A percentile compares a stretch with the other conserved stretches of the same genome.
Conservation (phyloP, 2,797 vertebrate genomes). For the Luscinia luscinia region DNA sequence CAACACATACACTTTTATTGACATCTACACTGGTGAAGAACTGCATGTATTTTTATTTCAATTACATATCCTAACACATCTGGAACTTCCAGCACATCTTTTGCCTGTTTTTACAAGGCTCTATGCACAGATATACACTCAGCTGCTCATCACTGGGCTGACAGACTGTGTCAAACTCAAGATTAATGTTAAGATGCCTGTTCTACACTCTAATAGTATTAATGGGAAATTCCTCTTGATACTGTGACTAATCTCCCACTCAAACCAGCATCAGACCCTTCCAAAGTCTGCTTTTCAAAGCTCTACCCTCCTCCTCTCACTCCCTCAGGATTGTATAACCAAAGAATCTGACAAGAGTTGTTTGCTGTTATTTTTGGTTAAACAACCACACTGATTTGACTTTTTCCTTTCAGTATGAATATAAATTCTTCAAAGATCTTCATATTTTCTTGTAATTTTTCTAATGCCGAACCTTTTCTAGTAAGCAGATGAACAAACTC, state of each 20-base stretch:
- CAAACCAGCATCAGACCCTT: neutral
- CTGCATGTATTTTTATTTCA: neutral
- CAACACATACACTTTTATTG: neutral
- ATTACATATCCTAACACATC: neutral
- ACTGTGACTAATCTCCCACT: neutral
- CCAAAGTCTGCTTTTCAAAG: neutral
- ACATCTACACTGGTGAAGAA: neutral
- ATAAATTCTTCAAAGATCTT: neutral
- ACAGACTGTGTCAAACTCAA: neutral
- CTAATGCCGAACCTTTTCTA: neutral
- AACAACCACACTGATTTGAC: neutral
- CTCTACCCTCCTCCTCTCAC: neutral
- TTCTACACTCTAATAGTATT: neutral
- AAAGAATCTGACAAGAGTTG: rapidly evolving
- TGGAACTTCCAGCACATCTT: neutral
- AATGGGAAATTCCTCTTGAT: neutral
- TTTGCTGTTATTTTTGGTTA: neutral
- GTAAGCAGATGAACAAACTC: neutral
- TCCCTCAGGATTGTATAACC: neutral
- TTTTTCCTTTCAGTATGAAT: neutral
- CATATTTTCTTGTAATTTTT: neutral
- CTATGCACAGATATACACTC: neutral
- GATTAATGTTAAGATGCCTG: neutral
- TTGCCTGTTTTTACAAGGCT: neutral
- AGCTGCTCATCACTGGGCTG: neutral